phyloP scores from a whole-genome alignment of 2,113 vertebrate species.

The Ameiurus melas region DNA sequence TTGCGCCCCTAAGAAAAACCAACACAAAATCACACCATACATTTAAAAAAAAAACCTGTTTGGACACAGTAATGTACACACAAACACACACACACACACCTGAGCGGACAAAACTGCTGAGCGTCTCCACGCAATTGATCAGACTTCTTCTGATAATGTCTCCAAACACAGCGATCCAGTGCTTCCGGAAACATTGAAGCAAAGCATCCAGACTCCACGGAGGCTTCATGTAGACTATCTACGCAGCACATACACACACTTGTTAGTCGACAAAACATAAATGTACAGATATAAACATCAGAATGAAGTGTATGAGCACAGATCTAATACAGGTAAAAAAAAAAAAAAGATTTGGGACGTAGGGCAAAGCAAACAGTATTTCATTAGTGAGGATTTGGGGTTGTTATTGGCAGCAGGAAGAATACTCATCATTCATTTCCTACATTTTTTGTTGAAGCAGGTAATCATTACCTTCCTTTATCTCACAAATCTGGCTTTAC shows the following conservation, averaged over 20 bases:
- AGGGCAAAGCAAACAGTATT: background rate
- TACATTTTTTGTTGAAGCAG: background rate
- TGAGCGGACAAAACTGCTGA: conserved; percentile 75
- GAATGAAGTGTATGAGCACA: background rate
- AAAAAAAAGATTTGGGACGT: background rate
- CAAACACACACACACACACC: conserved; percentile 64
- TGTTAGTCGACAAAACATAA: background rate
- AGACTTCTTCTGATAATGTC: conserved; percentile 75
- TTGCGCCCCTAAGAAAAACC: background rate
- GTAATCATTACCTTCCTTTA: background rate
- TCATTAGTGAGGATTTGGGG: background rate
- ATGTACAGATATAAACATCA: background rate
- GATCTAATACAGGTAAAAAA: background rate
- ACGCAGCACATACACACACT: conserved; percentile 36
- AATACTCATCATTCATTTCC: background rate
- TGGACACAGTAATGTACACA: background rate
- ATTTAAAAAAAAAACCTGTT: background rate
- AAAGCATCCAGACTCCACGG: conserved; percentile 84
- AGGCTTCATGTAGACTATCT: conserved; percentile 87
- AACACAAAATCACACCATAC: background rate
- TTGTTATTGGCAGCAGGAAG: background rate
- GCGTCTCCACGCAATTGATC: conserved; percentile 71
- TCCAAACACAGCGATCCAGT: conserved; percentile 93
- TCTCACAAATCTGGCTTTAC: background rate
- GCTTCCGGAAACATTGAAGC: conserved; percentile 85